These are phyloP conservation scores for Folsomia manolachei DNA, from an alignment of 2,888 invertebrate species.

Conservation along the genomic window DNA sequence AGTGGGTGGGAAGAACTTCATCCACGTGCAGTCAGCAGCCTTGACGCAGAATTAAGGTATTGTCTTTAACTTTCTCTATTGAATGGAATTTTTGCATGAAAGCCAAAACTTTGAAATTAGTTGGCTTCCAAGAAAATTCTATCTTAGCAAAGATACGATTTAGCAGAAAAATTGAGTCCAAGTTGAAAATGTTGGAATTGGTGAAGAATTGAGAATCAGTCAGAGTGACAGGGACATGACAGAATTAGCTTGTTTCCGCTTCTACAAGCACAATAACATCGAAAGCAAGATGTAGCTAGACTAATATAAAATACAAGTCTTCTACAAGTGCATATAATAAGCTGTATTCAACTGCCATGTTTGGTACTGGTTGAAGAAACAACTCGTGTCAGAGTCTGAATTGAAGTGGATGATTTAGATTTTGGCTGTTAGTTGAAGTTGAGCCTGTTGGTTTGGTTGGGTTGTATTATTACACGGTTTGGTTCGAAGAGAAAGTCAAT, in stretches of 20 bases:
- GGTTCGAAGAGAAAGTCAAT: background rate
- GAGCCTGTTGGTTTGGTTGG: background rate
- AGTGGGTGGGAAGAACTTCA: too few species aligned
- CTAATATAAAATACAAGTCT: background rate
- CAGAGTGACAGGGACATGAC: background rate
- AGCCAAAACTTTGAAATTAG: slow-evolving; percentile 1
- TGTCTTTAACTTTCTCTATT: too few species aligned
- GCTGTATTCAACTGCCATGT: too few species aligned
- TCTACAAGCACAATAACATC: too few species aligned
- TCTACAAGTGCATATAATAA: background rate
- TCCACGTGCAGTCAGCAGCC: too few species aligned
- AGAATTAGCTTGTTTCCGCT: slow-evolving; percentile 1
- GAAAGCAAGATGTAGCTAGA: too few species aligned
- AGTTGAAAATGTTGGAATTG: background rate
- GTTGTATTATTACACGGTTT: background rate
- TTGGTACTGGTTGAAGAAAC: too few species aligned
- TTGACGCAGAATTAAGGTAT: too few species aligned
- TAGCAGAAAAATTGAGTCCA: background rate
- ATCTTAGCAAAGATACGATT: background rate
- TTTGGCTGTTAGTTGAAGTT: too few species aligned
- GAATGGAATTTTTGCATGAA: too few species aligned
- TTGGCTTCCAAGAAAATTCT: background rate
- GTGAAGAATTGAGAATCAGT: background rate
- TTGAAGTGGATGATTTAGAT: too few species aligned
- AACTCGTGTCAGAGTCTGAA: too few species aligned